Percentiles rank a stretch among this genome's conserved stretches.
Evolutionary conservation across 1,140 invertebrate genomes (phyloP).

Genomic region (Anoplophora glabripennis): DNA sequence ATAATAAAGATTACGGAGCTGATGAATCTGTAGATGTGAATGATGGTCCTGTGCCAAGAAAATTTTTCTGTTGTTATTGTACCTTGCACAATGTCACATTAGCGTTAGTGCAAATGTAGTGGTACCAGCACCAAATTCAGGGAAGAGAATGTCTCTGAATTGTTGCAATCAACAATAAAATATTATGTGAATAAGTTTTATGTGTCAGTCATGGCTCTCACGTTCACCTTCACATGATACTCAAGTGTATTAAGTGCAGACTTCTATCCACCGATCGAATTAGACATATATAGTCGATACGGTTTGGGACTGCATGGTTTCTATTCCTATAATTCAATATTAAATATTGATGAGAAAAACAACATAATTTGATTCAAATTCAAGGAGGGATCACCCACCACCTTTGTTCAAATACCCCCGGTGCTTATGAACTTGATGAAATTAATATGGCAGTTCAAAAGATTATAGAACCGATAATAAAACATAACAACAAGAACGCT

Average conservation of each 20-base stretch:
- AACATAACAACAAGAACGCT: neutral
- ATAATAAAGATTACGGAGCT: neutral
- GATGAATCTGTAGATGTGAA: neutral
- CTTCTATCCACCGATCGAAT: conserved; percentile 17
- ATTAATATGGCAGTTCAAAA: too few relatives aligned
- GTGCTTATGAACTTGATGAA: conserved; percentile 5
- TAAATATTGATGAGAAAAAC: conserved; percentile 15
- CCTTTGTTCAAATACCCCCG: neutral
- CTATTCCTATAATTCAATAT: conserved; percentile 19
- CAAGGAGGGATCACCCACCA: neutral
- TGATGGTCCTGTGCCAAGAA: conserved; percentile 1
- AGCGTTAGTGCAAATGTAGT: too few relatives aligned
- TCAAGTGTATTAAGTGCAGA: neutral
- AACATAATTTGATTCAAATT: conserved; percentile 1
- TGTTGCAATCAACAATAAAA: too few relatives aligned
- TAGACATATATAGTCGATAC: conserved; percentile 15
- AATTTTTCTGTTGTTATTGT: neutral
- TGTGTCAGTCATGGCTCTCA: too few relatives aligned
- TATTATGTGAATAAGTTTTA: too few relatives aligned
- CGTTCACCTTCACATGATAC: conserved; percentile 10
- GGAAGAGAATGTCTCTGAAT: too few relatives aligned
- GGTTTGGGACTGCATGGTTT: conserved; percentile 5
- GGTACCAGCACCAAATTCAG: too few relatives aligned
- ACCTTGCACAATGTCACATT: neutral
- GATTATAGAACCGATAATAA: too few relatives aligned